Conservation (phyloP, 2,797 vertebrate genomes). For the Thripadectes ignobilis region DNA sequence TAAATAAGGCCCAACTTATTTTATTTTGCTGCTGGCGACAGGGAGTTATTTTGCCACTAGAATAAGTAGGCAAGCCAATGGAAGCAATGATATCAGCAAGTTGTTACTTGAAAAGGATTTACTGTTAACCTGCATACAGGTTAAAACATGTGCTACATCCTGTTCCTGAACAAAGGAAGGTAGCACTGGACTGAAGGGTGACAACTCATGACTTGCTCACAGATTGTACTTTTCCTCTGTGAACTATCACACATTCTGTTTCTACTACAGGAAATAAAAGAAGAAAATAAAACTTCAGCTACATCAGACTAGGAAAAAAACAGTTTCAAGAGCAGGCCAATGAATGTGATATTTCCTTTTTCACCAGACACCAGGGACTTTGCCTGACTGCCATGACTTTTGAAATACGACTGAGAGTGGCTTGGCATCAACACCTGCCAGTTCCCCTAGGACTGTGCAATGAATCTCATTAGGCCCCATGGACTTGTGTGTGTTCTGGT, state of each 20-base stretch:
- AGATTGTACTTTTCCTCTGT: not conserved
- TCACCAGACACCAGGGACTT: not conserved
- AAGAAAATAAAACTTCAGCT: not conserved
- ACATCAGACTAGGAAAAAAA: not conserved
- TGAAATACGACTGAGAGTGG: accelerated
- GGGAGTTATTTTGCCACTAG: not conserved
- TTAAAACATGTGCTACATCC: not conserved
- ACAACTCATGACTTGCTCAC: not conserved
- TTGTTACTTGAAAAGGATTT: not conserved
- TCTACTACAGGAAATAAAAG: not conserved
- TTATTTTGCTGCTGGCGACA: not conserved
- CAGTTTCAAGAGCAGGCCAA: not conserved
- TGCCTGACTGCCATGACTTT: not conserved
- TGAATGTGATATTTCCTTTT: not conserved
- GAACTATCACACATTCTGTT: not conserved
- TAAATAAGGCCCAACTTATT: not conserved
- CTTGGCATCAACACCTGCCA: not conserved
- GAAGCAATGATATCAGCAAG: not conserved
- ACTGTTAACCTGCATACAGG: not conserved
- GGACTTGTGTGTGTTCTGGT: not conserved
- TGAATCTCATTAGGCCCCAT: too few relatives aligned
- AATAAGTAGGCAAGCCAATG: not conserved
- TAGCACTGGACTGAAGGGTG: not conserved
- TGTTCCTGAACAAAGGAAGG: not conserved
- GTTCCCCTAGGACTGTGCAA: not conserved